phyloP scores from a whole-genome alignment of 2,797 vertebrate species.

The Gallirallus australis region DNA sequence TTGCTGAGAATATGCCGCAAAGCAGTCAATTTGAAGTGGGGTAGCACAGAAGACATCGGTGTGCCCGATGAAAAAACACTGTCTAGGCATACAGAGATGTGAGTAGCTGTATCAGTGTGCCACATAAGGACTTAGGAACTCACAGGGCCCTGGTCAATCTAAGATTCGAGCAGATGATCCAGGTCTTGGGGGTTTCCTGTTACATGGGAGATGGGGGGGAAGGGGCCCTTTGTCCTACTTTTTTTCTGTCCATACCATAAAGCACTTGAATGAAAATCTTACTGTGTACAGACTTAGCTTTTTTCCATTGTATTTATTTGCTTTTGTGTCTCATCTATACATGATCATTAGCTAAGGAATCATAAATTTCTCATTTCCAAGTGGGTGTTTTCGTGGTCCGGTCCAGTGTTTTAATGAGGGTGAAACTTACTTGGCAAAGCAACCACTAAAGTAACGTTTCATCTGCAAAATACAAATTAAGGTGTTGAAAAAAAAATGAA shows the following conservation, averaged over 20 bases:
- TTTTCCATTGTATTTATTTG: neutral
- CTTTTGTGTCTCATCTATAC: neutral
- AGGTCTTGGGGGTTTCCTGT: neutral
- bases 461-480: neutral
- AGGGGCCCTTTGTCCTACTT: neutral
- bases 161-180: neutral
- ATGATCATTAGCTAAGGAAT: neutral
- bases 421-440: neutral
- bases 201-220: neutral
- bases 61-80: neutral
- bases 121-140: neutral
- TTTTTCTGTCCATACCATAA: neutral
- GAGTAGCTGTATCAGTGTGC: fast-evolving
- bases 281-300: neutral
- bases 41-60: fast-evolving
- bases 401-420: neutral
- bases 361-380: neutral
- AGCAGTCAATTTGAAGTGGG: neutral
- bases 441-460: neutral
- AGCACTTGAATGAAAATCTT: neutral
- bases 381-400: neutral
- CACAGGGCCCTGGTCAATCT: neutral
- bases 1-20: neutral
- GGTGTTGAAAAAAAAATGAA: neutral
- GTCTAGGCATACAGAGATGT: neutral